Evolutionary conservation across 2,797 vertebrate genomes (phyloP).

Genomic region (Zenarchopterus dispar): DNA sequence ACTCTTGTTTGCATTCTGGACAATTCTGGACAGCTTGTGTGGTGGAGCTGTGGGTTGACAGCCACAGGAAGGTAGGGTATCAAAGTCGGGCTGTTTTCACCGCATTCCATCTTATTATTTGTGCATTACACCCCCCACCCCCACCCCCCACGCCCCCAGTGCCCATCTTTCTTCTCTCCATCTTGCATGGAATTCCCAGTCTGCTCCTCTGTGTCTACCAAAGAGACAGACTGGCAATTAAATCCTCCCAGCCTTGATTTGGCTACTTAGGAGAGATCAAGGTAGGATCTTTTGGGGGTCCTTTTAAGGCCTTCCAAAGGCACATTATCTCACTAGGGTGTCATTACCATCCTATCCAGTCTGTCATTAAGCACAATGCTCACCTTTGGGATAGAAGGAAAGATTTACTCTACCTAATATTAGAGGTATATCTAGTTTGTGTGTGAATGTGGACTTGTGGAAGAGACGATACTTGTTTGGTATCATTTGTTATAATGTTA

Average conservation of each 20-base stretch:
- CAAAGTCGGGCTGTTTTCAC: slow-evolving; percentile 31
- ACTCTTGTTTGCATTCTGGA: slow-evolving; percentile 23
- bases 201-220: slow-evolving; percentile 66
- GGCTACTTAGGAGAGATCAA: slow-evolving; percentile 79
- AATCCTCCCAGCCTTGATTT: slow-evolving; percentile 73
- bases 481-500: background rate
- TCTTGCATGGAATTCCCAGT: slow-evolving; percentile 59
- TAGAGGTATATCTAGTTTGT: slow-evolving; percentile 23
- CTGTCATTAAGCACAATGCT: slow-evolving; percentile 67
- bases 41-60: slow-evolving; percentile 16
- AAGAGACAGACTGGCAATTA: slow-evolving; percentile 78
- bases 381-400: slow-evolving; percentile 46
- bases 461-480: slow-evolving; percentile 7
- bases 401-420: slow-evolving; percentile 45
- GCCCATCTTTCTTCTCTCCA: slow-evolving; percentile 44
- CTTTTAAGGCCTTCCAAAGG: slow-evolving; percentile 66
- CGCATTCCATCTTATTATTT: slow-evolving; percentile 53
- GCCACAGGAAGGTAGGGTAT: slow-evolving; percentile 15
- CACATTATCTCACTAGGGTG: slow-evolving; percentile 77
- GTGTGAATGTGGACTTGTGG: background rate
- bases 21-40: slow-evolving; percentile 22
- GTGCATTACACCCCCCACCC: slow-evolving; percentile 42
- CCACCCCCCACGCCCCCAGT: too few relatives aligned
- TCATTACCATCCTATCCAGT: slow-evolving; percentile 74
- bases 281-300: slow-evolving; percentile 67